Base-by-base conservation (phyloP, 2,797 vertebrate genomes). In the Apogon hyalosoma region DNA sequence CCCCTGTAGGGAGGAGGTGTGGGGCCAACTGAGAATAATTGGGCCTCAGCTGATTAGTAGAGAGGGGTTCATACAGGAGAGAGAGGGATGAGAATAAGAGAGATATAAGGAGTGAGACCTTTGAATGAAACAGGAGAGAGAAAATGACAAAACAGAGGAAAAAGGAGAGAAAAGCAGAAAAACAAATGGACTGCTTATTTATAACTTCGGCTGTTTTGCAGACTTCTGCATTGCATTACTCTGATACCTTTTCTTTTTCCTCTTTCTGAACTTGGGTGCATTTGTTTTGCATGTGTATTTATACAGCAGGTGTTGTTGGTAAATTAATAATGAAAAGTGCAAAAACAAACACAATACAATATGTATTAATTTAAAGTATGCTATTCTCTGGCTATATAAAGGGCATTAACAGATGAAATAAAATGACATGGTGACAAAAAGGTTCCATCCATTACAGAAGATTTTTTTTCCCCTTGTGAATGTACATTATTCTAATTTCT, bases 1-100 rank as follows among this genome's bases (percentile, higher is more conserved):
- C 89, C 87, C 88, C 88, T 75, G 87, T 82, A 86, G 82, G 42
- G 78, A 85, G 71, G 80, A 80, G 64, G 74, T 76, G 74, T 24
- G 58, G 85, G 87, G 87, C 88, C 89, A 90, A 83, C 79, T 72
- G 82, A 88, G 85, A 70, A 87, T 93, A 93, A 93, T 93, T 93
- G 90, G 90, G 69, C 87, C 77, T 86, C 53, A 76, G 86, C 82
- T 93, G 88, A 93, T 93, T 92, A 90, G 83, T 54, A 70, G 84
- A 86, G 78, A 88, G 77, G 74, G 77, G 69, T 69, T 86, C 68
- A 40, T 62, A 75, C 52, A 60, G 66, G 59, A 84, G 21, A 42
- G 55, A 45, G 47, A 8, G 42, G 31, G 43, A 16, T 24, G 42
- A 63, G 52, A 53, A 33, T 55, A 53, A 50, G 68, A 72, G 66